phyloP scores from a whole-genome alignment of 2,888 invertebrate genomes.

The Pogonocherus hispidulus region DNA sequence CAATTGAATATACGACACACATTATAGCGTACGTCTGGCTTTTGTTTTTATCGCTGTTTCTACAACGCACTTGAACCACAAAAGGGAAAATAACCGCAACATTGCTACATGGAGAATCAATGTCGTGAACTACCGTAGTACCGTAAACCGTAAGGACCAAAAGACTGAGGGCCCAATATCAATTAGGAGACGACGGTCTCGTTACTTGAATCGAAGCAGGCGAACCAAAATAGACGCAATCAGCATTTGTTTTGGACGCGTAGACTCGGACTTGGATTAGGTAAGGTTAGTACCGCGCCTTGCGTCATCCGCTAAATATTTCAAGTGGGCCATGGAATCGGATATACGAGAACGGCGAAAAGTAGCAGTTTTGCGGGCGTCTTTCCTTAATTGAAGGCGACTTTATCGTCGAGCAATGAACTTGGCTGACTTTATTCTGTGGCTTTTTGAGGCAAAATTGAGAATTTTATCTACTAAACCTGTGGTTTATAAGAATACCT shows the following conservation, averaged over 20 bases:
- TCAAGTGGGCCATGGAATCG: neutral
- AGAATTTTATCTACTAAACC: no score
- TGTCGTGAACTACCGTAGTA: neutral
- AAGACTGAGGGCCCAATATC: neutral
- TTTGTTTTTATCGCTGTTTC: neutral
- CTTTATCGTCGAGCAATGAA: no score
- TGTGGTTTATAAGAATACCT: no score
- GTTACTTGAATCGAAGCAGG: neutral
- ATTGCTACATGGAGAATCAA: neutral
- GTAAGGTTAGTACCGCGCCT: conserved; percentile 22
- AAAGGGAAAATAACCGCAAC: no score
- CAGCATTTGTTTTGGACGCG: conserved; percentile 23
- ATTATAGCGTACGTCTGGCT: neutral
- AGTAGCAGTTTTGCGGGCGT: no score
- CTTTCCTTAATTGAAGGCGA: no score
- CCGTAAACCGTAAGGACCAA: no score
- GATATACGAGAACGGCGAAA: neutral
- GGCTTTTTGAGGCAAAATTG: no score
- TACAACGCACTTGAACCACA: no score
- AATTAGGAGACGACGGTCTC: no score
- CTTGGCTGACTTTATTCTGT: no score
- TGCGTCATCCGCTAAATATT: conserved; percentile 13
- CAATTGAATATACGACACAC: neutral
- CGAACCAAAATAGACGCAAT: conserved; percentile 23
- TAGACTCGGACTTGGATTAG: conserved; percentile 13